Conservation (phyloP, 1,140 invertebrate species). For the Planococcus citri region DNA sequence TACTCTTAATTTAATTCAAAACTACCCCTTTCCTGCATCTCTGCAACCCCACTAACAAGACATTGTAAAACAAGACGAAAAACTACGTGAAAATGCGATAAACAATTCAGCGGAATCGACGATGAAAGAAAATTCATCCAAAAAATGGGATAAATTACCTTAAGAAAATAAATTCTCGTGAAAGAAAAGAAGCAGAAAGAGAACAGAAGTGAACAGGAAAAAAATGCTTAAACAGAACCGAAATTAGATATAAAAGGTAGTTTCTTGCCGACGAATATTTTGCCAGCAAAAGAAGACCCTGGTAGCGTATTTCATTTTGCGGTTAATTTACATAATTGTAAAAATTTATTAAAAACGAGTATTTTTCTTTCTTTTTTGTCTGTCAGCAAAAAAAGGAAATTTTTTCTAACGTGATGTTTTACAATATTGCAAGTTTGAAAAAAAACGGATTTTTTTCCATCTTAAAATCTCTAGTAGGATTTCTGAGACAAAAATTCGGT, state of each 20-base stretch:
- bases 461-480: too few species aligned
- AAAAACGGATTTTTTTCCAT: too few species aligned
- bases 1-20: too few species aligned
- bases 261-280: neutral
- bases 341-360: neutral
- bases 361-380: neutral
- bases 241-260: slow-evolving; percentile 3
- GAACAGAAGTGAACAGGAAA: neutral
- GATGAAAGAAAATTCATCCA: too few species aligned
- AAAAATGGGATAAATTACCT: neutral
- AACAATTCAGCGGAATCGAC: too few species aligned
- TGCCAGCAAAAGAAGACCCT: neutral
- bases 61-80: too few species aligned
- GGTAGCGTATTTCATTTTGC: neutral
- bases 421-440: neutral
- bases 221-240: neutral
- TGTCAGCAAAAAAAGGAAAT: too few species aligned
- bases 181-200: neutral
- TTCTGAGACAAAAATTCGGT: too few species aligned
- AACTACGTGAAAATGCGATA: neutral
- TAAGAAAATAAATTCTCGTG: neutral
- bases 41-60: too few species aligned
- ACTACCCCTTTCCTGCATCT: too few species aligned
- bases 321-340: slow-evolving; percentile 8
- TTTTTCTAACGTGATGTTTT: neutral